A percentile compares a stretch with the other conserved stretches of the same genome.
Conservation (phyloP, 2,888 invertebrate species). For the Hydriomena furcata region DNA sequence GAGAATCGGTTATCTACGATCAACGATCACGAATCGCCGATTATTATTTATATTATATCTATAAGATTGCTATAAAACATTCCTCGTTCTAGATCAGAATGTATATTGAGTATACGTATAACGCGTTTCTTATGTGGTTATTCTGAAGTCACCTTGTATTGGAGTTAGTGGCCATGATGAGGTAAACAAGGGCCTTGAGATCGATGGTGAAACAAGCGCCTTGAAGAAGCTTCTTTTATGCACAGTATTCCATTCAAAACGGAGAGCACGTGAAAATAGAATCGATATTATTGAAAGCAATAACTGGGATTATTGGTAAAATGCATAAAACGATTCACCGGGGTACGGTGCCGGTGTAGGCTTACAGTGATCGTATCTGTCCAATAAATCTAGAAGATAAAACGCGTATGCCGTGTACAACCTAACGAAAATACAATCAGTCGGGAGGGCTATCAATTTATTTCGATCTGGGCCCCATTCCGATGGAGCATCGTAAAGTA, state of each 20-base stretch:
- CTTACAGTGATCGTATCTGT: conserved; percentile 72
- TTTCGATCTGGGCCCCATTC: conserved; percentile 47
- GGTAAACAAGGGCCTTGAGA: background rate
- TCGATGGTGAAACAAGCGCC: background rate
- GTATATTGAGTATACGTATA: background rate
- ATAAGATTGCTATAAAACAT: conserved; percentile 14
- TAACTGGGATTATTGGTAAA: conserved; percentile 18
- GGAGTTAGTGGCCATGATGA: background rate
- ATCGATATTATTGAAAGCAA: conserved; percentile 14
- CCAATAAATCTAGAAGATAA: conserved; percentile 78
- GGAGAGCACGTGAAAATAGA: too few relatives aligned
- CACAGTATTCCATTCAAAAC: background rate
- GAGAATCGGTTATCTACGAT: conserved; percentile 41
- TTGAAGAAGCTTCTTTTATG: background rate
- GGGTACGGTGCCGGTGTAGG: conserved; percentile 55
- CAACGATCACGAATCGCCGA: conserved; percentile 33
- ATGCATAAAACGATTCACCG: conserved; percentile 2
- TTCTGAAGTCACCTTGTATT: background rate
- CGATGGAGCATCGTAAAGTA: conserved; percentile 48
- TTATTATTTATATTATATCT: conserved; percentile 9
- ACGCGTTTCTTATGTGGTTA: background rate
- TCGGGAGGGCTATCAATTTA: conserved; percentile 49
- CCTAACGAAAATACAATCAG: conserved; percentile 56
- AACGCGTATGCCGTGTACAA: conserved; percentile 44
- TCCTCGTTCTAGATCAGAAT: conserved; percentile 6